These are phyloP conservation scores for Drosophila formosana DNA, from an alignment of 2,888 invertebrate genomes.

Conservation along the genomic window DNA sequence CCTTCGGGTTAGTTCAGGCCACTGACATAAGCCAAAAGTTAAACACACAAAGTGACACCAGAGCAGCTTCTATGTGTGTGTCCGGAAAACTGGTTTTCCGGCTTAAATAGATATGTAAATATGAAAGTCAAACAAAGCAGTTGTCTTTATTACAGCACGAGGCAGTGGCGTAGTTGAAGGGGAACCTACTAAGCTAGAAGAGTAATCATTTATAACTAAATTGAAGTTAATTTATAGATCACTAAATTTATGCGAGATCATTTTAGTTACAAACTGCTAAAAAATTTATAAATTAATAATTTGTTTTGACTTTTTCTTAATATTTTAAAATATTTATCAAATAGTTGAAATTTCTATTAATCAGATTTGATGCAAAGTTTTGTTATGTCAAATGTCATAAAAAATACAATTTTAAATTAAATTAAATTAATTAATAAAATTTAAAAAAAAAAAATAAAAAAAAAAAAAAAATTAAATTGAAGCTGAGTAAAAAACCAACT, in stretches of 20 bases:
- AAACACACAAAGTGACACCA: constrained; percentile 46
- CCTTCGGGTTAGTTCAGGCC: constrained; percentile 44
- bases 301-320: no score
- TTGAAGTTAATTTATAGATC: not conserved
- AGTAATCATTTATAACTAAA: not conserved
- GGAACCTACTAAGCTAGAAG: not conserved
- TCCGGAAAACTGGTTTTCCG: constrained; percentile 64
- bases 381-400: no score
- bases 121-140: constrained; percentile 42
- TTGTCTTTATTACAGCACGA: constrained; percentile 3
- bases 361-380: no score
- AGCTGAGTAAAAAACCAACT: no score
- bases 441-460: no score
- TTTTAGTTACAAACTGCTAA: no score
- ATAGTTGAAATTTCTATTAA: no score
- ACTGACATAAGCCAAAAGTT: constrained; percentile 62
- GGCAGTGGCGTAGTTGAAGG: constrained; percentile 10
- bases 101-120: constrained; percentile 63
- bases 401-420: no score
- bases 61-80: constrained; percentile 1
- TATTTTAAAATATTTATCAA: no score
- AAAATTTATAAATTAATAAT: no score
- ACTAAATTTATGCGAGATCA: not conserved
- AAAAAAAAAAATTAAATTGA: no score
- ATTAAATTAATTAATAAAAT: no score